These are phyloP conservation scores for Agriotes lineatus DNA, from an alignment of 2,888 invertebrate genomes.

Conservation along the genomic window DNA sequence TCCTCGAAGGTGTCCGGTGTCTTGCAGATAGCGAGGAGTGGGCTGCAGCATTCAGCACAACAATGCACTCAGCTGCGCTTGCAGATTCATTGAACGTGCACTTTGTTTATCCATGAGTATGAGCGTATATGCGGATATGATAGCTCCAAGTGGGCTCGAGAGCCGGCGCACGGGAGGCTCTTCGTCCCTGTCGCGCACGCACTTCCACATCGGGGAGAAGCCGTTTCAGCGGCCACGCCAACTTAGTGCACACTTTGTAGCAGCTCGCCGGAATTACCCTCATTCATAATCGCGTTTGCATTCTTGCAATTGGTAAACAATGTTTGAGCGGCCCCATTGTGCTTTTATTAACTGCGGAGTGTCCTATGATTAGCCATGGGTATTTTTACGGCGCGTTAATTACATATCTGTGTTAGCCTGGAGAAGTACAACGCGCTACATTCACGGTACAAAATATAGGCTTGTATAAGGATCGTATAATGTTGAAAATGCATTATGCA, in stretches of 20 bases:
- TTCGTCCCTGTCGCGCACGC: background rate
- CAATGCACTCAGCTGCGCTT: conserved; percentile 41
- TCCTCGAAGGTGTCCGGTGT: conserved; percentile 43
- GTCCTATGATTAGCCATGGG: conserved; percentile 23
- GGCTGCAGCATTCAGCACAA: conserved; percentile 41
- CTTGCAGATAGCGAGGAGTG: conserved; percentile 41
- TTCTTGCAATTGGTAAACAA: conserved; percentile 36
- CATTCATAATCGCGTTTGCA: conserved; percentile 34
- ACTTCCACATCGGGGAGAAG: background rate
- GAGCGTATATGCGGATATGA: conserved; percentile 37
- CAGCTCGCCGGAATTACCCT: conserved; percentile 16
- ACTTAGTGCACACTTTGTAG: conserved; percentile 9
- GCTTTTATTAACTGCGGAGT: background rate
- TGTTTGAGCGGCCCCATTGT: conserved; percentile 33
- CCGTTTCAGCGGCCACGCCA: no score
- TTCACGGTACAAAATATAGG: background rate
- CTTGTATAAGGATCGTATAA: background rate
- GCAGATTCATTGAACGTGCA: conserved; percentile 41
- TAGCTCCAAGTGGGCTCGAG: background rate
- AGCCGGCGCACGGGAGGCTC: background rate
- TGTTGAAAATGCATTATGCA: no score
- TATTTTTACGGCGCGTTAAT: background rate
- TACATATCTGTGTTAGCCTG: background rate
- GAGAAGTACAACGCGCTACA: background rate
- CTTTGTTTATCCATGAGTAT: conserved; percentile 41